Evolutionary conservation across 1,140 invertebrate species (phyloP), one percentile per base, ranked within the genome.

Genomic region (Panulirus ornatus): DNA sequence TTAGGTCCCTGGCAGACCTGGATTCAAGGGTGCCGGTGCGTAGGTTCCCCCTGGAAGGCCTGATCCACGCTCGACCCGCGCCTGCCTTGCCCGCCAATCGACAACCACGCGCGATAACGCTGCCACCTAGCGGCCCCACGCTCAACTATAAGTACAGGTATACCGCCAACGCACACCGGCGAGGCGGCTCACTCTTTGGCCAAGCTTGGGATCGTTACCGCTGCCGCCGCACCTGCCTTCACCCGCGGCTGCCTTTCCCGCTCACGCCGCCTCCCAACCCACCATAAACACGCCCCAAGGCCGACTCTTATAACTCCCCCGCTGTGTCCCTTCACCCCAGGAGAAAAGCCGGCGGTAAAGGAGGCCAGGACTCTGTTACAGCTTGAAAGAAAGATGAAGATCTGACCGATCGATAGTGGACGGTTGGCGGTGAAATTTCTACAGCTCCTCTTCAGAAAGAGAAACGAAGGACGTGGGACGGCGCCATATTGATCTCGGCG

Each of bases 401-500:
- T 76, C 38, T 42, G 71, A 89, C 30, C 83, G 91, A 91, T 88
- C 87, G 82, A 85, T 89, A 88, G 63, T 70, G 82, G 70, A 30
- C 66, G 51, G 70, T 51, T 88, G 84, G 71, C 63, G 84, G 85
- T 88, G 85, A 86, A 88, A 88, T 83, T 89, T 89, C 88, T 89
- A 81, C 88, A 75, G 71, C 88, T 76, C 81, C 42, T 51, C 88
- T 76, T 89, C 71, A 30, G 82, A 42, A 88, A 85, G 87, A 75
- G 86, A 81, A 82, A 89, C 76, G 81, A 79, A 91, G 84, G 88
- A 85, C 91, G 91, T 89, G 86, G 86, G 82, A 47, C 83, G 91
- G 83, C 91, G 91, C 91, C 91, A 91, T 91, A 91, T 91, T 91
- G 91, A 91, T 91, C 91, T 81, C 44, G 34, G 16, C 11, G 84